Evolutionary conservation across 92 coral and sea anemone genomes (phyloP), one percentile per base, ranked within the genome.

Genomic region (Meandrina meandrites): DNA sequence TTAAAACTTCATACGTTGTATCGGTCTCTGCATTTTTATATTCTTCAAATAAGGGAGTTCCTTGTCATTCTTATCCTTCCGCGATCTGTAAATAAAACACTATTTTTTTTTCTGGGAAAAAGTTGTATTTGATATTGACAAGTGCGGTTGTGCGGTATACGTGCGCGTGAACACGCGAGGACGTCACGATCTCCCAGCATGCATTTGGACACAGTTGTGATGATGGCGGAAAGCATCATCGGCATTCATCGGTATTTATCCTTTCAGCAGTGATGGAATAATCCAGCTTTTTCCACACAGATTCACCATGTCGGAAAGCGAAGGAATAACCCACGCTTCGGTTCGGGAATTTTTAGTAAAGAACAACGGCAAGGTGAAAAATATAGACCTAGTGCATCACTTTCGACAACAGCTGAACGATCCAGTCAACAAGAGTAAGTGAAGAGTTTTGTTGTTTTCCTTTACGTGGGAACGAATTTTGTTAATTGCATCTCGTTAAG

Each of bases 331-430:
- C 22, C 88, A 83, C 79, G 94, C 90, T 22, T 87, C 96, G 66
- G 99, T 97, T n/a, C 84, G 98, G 78, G 98, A 93, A 9, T 97
- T 88, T 92, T 90, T 97, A 86, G 56, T 95, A 64, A 93, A 91
- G 76, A 95, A 95, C 75, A 88, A 93, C 81, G 96, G 98, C 86
- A 95, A 92, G 92, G 99, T 97, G 60, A 90, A 83, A 80, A 94
- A 94, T 64, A 90, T 91, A 75, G 99, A 97, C 76, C 92, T 97
- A n/a, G 96, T 97, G 42, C 94, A 93, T 58, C 98, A 97, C 83
- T 97, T 97, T 82, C 90, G 98, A 80, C 91, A 86, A 56, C 99
- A 95, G 69, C 94, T 97, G 53, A 96, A 97, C 81, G 96, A 97
- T 64, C 94, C 94, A 4, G 98, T 76, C 6, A 96, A 97, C 92